A percentile compares a stretch with the other conserved stretches of the same genome.
Conservation (phyloP, 1,140 invertebrate genomes). For the Whitmania pigra region DNA sequence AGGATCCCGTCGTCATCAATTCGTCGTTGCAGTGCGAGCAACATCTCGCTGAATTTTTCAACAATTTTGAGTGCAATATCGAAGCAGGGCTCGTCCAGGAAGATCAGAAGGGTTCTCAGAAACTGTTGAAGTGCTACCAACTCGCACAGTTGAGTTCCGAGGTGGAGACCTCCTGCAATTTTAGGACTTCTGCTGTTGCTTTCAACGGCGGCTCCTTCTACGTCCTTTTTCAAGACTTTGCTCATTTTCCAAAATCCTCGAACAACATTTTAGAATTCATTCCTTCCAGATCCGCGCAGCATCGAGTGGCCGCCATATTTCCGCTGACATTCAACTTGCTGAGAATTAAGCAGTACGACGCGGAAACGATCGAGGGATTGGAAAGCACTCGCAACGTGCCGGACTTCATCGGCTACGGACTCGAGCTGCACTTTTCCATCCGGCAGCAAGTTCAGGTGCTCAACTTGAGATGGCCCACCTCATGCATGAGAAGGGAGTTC, state of each 20-base stretch:
- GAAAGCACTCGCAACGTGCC: not conserved
- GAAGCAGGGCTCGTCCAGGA: constrained; percentile 5
- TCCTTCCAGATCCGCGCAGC: constrained; percentile 30
- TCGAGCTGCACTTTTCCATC: constrained; percentile 20
- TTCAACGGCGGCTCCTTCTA: constrained; percentile 34
- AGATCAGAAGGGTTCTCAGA: not conserved
- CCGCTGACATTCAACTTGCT: constrained; percentile 34
- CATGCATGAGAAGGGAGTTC: constrained; percentile 20
- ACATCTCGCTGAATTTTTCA: constrained; percentile 3
- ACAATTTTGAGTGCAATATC: constrained; percentile 14
- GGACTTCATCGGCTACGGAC: constrained; percentile 23
- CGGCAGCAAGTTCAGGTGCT: constrained; percentile 6
- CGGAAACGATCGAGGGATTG: not conserved
- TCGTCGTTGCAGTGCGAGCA: constrained; percentile 17
- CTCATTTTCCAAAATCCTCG: constrained; percentile 29
- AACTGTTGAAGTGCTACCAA: constrained; percentile 11
- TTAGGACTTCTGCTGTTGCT: constrained; percentile 27
- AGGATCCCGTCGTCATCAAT: constrained; percentile 21
- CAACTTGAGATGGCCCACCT: constrained; percentile 22
- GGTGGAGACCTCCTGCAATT: not conserved
- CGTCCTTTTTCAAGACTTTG: constrained; percentile 29
- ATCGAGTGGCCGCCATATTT: constrained; percentile 29
- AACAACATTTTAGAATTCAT: constrained; percentile 17
- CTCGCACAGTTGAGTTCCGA: constrained; percentile 14
- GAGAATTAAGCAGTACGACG: constrained; percentile 32